Evolutionary conservation across 2,797 vertebrate species (phyloP).

Genomic region (Pantherophis alleghaniensis): DNA sequence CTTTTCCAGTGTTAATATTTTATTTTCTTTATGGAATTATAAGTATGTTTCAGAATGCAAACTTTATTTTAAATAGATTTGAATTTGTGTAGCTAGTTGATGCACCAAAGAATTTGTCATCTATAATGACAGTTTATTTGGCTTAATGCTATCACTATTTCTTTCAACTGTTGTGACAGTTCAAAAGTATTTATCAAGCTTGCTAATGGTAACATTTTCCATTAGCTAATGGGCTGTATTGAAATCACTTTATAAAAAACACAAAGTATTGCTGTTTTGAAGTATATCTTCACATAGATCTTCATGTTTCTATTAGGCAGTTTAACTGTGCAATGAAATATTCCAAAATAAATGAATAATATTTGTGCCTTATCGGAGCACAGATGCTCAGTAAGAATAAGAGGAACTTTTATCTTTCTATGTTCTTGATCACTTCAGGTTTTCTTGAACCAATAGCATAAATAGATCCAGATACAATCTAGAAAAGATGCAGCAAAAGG

Average conservation of each 20-base stretch:
- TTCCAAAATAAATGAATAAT: background rate
- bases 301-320: background rate
- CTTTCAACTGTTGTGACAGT: background rate
- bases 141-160: background rate
- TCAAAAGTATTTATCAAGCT: background rate
- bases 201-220: background rate
- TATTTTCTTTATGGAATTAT: background rate
- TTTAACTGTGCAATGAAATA: background rate
- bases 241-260: background rate
- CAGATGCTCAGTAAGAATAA: background rate
- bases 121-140: background rate
- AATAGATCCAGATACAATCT: background rate
- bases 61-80: conserved; percentile 1
- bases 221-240: background rate
- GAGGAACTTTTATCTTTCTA: background rate
- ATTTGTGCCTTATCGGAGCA: too few species aligned
- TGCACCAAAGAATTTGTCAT: background rate
- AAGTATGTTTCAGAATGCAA: background rate
- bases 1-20: background rate
- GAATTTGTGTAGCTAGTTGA: background rate
- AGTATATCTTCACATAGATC: background rate
- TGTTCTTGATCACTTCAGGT: background rate
- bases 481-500: background rate
- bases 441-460: background rate
- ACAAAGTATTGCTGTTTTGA: background rate